phyloP scores from a whole-genome alignment of 2,888 invertebrate genomes.

The Diogma glabrata region DNA sequence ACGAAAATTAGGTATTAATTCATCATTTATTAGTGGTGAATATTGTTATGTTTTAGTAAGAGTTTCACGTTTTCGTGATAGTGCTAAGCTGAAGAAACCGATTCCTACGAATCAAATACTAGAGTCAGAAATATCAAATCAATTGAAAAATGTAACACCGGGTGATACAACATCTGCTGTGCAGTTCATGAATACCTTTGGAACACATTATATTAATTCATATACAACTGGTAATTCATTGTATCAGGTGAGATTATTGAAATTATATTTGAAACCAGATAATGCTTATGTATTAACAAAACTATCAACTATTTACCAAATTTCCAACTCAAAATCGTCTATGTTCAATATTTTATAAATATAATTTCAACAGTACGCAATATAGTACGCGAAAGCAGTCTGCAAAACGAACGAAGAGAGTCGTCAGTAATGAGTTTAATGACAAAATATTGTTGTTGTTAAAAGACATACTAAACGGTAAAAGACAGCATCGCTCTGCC shows the following conservation, averaged over 20 bases:
- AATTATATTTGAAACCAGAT: no score
- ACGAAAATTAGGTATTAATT: conserved; percentile 71
- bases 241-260: conserved; percentile 77
- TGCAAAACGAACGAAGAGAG: no score
- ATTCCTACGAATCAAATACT: conserved; percentile 53
- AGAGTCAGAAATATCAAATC: conserved; percentile 57
- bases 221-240: conserved; percentile 81
- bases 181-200: conserved; percentile 70
- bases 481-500: no score
- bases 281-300: no score
- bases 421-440: no score
- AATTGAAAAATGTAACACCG: conserved; percentile 51
- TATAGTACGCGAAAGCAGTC: no score
- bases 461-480: no score
- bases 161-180: conserved; percentile 68
- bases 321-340: no score
- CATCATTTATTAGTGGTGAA: conserved; percentile 66
- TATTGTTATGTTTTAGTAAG: conserved; percentile 46
- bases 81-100: conserved; percentile 49
- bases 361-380: no score
- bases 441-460: no score
- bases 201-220: conserved; percentile 77
- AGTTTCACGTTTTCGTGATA: conserved; percentile 64
- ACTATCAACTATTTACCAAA: no score
- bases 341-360: no score